Conservation (phyloP, 2,888 invertebrate species). For the Scaptomyza tumidula region DNA sequence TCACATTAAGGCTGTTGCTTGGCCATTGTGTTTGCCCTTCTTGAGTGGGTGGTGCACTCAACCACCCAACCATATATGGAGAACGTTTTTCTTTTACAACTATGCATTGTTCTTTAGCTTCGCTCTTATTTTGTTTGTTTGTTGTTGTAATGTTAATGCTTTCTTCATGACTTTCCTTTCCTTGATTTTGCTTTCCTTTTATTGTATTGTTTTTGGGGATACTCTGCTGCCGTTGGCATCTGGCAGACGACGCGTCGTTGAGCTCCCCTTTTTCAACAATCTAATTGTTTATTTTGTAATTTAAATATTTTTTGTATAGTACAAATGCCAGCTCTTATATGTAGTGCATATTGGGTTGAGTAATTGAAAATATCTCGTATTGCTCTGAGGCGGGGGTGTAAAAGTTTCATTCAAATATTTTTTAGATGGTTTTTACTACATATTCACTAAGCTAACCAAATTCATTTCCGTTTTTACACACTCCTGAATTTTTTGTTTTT, state of each 20-base stretch:
- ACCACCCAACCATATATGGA: conserved; percentile 37
- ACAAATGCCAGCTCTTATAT: conserved; percentile 34
- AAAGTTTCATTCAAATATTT: conserved; percentile 31
- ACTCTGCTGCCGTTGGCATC: conserved; percentile 57
- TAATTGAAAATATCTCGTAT: conserved; percentile 64
- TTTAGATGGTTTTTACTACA: conserved; percentile 10
- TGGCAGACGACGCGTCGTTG: conserved; percentile 39
- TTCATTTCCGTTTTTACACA: conserved; percentile 31
- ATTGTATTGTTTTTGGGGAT: conserved; percentile 49
- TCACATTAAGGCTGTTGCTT: conserved; percentile 53
- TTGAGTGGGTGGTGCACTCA: conserved; percentile 7
- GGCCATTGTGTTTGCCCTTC: conserved; percentile 39
- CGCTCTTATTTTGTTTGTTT: conserved; percentile 17
- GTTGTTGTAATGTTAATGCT: conserved; percentile 57
- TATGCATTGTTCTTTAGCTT: conserved; percentile 51
- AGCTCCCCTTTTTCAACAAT: conserved; percentile 57
- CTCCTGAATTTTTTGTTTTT: neutral
- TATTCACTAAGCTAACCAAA: conserved; percentile 23
- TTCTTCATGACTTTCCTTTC: conserved; percentile 62
- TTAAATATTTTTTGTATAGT: conserved; percentile 64
- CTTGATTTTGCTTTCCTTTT: conserved; percentile 50
- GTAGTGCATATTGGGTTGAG: conserved; percentile 42
- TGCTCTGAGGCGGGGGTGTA: conserved; percentile 16
- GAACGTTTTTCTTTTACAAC: conserved; percentile 53
- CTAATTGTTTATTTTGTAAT: conserved; percentile 80